Evolutionary conservation across 2,888 invertebrate genomes (phyloP).

Genomic region (Sarcophaga caerulescens): DNA sequence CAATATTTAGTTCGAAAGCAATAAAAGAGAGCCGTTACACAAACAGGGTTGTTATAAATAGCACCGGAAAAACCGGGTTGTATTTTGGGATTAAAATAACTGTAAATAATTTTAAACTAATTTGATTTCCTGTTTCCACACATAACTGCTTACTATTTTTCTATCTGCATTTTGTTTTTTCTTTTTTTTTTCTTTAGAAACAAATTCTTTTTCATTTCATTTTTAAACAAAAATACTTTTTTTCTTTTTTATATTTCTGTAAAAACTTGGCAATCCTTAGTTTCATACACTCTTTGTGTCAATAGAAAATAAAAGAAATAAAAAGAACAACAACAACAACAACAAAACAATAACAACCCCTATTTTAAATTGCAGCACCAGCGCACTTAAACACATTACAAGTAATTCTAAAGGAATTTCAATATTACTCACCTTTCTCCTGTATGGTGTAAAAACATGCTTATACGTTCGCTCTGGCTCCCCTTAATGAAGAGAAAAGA

Average conservation of each 20-base stretch:
- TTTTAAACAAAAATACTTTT: conserved; percentile 17
- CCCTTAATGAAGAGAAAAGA: not conserved
- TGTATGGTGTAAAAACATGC: not conserved
- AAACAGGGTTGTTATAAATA: conserved; percentile 6
- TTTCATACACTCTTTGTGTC: conserved; percentile 46
- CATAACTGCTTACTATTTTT: not conserved
- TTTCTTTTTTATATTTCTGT: conserved; percentile 19
- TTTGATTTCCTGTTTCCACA: too few species aligned
- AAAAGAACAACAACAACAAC: not conserved
- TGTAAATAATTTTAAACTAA: too few species aligned
- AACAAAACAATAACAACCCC: conserved; percentile 32
- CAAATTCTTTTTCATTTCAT: conserved; percentile 5
- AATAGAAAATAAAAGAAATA: not conserved
- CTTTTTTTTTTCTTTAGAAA: not conserved
- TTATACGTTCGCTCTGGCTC: not conserved
- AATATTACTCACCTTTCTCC: conserved; percentile 12
- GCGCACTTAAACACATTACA: conserved; percentile 29
- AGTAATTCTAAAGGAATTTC: conserved; percentile 50
- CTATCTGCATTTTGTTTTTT: not conserved
- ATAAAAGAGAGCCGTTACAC: not conserved
- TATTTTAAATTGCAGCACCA: not conserved
- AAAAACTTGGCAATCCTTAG: conserved; percentile 35
- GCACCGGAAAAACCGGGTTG: conserved; percentile 9
- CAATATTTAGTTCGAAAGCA: conserved; percentile 68
- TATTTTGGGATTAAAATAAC: not conserved